A percentile compares a stretch with the other conserved stretches of the same genome.
phyloP scores from a whole-genome alignment of 2,888 invertebrate genomes.

The Ectemnius continuus region DNA sequence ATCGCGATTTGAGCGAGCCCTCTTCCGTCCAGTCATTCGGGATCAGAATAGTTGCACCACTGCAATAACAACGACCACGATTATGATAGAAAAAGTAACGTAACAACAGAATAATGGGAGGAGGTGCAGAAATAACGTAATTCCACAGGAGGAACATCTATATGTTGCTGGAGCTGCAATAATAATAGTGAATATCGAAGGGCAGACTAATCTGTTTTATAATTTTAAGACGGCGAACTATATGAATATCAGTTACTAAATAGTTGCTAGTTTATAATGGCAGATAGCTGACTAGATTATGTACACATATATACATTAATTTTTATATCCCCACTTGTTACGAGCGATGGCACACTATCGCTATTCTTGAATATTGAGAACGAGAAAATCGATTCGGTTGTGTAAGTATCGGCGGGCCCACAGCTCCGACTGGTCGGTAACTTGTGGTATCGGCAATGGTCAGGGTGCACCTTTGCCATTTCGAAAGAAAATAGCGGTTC shows the following conservation, averaged over 20 bases:
- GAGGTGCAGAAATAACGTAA: constrained; percentile 15
- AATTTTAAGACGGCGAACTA: constrained; percentile 71
- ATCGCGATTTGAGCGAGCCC: constrained; percentile 61
- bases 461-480: constrained; percentile 37
- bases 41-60: constrained; percentile 55
- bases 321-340: constrained; percentile 74
- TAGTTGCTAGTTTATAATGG: constrained; percentile 72
- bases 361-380: constrained; percentile 55
- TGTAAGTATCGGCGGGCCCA: constrained; percentile 36
- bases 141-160: constrained; percentile 46
- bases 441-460: constrained; percentile 32
- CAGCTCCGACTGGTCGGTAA: constrained; percentile 39
- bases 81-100: constrained; percentile 29
- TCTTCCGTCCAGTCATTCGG: constrained; percentile 69
- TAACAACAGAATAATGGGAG: constrained; percentile 4
- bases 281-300: constrained; percentile 71
- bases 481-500: constrained; percentile 33
- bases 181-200: constrained; percentile 65
- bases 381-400: constrained; percentile 41
- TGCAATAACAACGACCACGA: constrained; percentile 55
- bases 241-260: constrained; percentile 71
- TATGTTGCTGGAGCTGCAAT: constrained; percentile 68
- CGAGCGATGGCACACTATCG: constrained; percentile 55
- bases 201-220: constrained; percentile 73
- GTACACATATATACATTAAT: constrained; percentile 69